Base-by-base conservation (phyloP, 2,888 invertebrate species). In the Oasisia sp. region DNA sequence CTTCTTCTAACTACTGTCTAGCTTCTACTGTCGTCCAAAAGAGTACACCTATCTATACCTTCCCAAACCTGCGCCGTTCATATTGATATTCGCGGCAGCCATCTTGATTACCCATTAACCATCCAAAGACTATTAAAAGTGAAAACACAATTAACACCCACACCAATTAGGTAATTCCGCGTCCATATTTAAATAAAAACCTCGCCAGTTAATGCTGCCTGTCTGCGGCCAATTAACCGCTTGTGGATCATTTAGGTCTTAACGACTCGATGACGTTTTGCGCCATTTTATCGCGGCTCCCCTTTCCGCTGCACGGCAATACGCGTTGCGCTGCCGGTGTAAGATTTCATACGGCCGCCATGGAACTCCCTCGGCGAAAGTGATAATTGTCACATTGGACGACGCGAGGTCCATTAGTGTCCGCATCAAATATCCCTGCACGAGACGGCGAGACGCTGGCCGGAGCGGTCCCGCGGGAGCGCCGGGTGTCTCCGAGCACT, bases 371-470 rank as follows among this genome's bases (percentile, higher is more conserved):
- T 74, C 27, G 74, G 74, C 74, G 74, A 74, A 74, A 74, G 74
- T 74, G 74, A 74, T 74, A 74, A 74, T 74, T 74, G 74, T 74
- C 74, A 74, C 74, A 74, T 74, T 74, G 74, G 74, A 74, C 74
- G 74, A 74, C 74, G 74, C 74, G 14, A 27, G 27, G 74, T 74
- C 74, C 74, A 74, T 74, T 74, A 74, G 74, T 74, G 74, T 19
- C 74, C 27, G 74, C 74, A 74, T 74, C 74, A 74, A 74, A 74
- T 74, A 74, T 74, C 74, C 27, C 74, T 74, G 74, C 74, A 74
- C 74, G 74, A 74, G 74, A 74, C 19, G 74, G 74, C 74, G 74
- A 74, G 74, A 74, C 74, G 74, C 7, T 74, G 74, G 74, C 74
- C 74, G 74, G 74, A 19, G 27, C 74, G 27, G 19, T 74, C 74